Evolutionary conservation across 2,888 invertebrate genomes (phyloP), one percentile per base, ranked within the genome.

Genomic region (Netelia inedita): DNA sequence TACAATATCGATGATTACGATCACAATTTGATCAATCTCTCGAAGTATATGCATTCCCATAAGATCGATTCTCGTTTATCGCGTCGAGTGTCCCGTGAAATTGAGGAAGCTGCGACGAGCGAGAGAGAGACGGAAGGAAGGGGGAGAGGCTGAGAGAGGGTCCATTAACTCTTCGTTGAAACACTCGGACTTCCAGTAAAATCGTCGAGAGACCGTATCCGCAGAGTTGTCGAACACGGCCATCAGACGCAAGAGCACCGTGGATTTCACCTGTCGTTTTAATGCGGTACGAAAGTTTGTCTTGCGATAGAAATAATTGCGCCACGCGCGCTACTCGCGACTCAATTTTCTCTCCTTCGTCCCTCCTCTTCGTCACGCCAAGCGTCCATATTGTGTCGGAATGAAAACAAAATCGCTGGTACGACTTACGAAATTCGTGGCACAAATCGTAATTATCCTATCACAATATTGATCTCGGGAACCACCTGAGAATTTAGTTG

Each of bases 281-380:
- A 63, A 53, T 21, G 57, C 53, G 43, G 14, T 61, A 55, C 68
- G 69, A 80, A 76, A 73, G 61, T 35, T 35, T 16, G 57, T 84
- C 59, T 84, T 81, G 73, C 80, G 78, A 55, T 81, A 84, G 68
- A 84, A 55, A 69, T 46, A 72, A 74, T 84, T 84, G 73, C 84
- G 81, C 81, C 84, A 81, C 63, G n/a, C 61, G 23, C 65, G 28
- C 41, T 55, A 11, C 68, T 28, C 59, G 57, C 14, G 43, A 57
- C 61, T 43, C 16, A 43, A 46, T 61, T 28, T 19, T 41, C 19
- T 14, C 68, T 53, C 21, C 16, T 71, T 35, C 61, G 50, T 46
- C 19, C 6, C 28, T 19, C 65, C 16, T 63, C 35, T 35, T 35
- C 35, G 35, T 6, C 35, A 35, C 5, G 35, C 8, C 35, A 6